Base-by-base conservation (phyloP, 1,140 invertebrate species). In the Drosophila malerkotliana region DNA sequence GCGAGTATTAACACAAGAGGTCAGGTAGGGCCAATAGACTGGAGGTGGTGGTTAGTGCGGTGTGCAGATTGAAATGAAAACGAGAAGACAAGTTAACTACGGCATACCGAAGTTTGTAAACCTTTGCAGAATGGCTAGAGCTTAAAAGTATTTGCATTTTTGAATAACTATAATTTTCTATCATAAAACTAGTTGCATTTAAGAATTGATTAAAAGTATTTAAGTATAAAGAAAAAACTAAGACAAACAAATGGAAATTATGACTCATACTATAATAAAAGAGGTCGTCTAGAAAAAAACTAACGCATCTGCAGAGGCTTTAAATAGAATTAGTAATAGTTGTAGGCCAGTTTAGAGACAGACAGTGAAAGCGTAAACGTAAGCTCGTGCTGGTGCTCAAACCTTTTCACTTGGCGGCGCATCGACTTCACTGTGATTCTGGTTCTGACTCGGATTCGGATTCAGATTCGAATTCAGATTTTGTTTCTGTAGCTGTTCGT, bases 321-420 rank as follows among this genome's bases (percentile, higher is more conserved):
- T 30, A 51, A 53, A 52, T 8, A 21, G 15, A 10, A 71, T 85
- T 85, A 87, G 54, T 82, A 48, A 68, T 37, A 66, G 61, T 41
- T 64, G 56, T 57, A 80, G 60, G 53, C 72, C 32, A 64, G 64
- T 74, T 73, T 62, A 52, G 62, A 61, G 58, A 73, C 77, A 80
- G 68, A 80, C 63, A 77, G 67, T 41, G 52, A 67, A 79, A 60
- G 83, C 67, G 66, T 61, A 61, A 32, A 72, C 47, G 37, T 66
- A 52, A 72, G 68, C 73, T 56, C 45, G 52, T 47, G 44, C 44
- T 37, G 44, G 51, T 18, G 47, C 55, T 51, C 83, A 88, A 88
- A 88, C 83, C 83, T 88, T 88, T 88, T 87, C 82, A 60, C 72
- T 77, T 30, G 63, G 63, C 61, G 79, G 67, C 48, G 63, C 79